Conservation (phyloP, 2,797 vertebrate species). For the Cirrhinus mrigala region DNA sequence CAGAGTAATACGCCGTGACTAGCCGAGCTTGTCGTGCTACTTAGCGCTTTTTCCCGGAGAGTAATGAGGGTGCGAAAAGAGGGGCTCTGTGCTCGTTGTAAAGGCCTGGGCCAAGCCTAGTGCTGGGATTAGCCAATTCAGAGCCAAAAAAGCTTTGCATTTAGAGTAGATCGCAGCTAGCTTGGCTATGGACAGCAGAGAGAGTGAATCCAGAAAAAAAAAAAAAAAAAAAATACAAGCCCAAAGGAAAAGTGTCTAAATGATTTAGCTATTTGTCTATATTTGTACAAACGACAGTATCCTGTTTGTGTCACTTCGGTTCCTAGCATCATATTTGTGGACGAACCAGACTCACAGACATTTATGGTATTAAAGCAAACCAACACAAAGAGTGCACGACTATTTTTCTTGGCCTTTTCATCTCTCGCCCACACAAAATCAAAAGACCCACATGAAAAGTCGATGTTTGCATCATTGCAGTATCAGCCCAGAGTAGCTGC, state of each 20-base stretch:
- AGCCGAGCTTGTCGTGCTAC: conserved; percentile 79
- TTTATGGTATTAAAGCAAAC: background rate
- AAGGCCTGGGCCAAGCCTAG: conserved; percentile 51
- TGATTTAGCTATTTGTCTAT: background rate
- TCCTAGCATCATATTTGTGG: background rate
- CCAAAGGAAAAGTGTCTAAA: background rate
- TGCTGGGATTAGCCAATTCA: conserved; percentile 65
- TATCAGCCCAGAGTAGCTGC: background rate
- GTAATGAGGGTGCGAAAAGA: conserved; percentile 66
- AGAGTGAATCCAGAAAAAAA: conserved; percentile 30
- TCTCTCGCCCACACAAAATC: background rate
- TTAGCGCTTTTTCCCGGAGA: conserved; percentile 68
- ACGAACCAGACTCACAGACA: background rate
- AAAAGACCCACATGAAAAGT: background rate
- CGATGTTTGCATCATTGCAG: conserved; percentile 18
- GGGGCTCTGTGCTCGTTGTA: conserved; percentile 47
- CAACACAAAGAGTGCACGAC: background rate
- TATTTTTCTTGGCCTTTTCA: background rate
- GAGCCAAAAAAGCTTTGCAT: conserved; percentile 66
- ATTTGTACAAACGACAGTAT: background rate
- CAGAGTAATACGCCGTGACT: conserved; percentile 80
- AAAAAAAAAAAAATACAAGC: background rate
- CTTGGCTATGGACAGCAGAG: conserved; percentile 16
- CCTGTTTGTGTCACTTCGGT: background rate
- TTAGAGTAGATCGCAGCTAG: conserved; percentile 61